These are phyloP conservation scores for Mystacides longicornis DNA, from an alignment of 2,888 invertebrate genomes.

Conservation along the genomic window DNA sequence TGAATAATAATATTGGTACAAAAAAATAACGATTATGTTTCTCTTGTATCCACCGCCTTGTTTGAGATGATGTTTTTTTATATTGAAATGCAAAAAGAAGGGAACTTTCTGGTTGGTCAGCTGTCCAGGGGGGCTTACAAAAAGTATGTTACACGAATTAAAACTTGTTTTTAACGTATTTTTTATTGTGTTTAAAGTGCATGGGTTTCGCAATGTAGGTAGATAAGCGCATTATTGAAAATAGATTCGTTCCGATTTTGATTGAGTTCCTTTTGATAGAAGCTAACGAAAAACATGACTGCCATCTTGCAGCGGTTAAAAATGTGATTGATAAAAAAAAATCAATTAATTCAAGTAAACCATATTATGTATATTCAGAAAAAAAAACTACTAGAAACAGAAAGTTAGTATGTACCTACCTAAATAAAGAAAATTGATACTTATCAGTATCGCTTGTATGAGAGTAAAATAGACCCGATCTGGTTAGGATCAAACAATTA, in stretches of 20 bases:
- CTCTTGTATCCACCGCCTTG: conserved; percentile 18
- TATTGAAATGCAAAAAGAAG: conserved; percentile 13
- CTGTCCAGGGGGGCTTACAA: conserved; percentile 9
- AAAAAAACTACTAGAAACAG: too few species aligned
- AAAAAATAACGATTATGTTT: conserved; percentile 22
- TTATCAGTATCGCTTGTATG: too few species aligned
- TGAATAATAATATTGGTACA: conserved; percentile 11
- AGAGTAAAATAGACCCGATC: too few species aligned
- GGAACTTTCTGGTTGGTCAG: conserved; percentile 12
- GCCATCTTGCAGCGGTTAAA: too few species aligned
- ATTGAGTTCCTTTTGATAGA: too few species aligned
- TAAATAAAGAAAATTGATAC: too few species aligned
- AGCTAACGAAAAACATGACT: too few species aligned
- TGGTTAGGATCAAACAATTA: too few species aligned
- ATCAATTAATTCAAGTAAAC: too few species aligned
- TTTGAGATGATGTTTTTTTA: conserved; percentile 14
- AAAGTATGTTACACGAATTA: conserved; percentile 3
- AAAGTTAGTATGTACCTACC: too few species aligned
- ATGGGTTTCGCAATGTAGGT: background rate
- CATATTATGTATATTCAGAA: too few species aligned
- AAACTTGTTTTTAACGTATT: conserved; percentile 5
- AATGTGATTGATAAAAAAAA: too few species aligned
- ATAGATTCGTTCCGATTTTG: background rate
- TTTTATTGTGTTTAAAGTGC: background rate
- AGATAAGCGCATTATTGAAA: background rate